Base-by-base conservation (phyloP, 2,888 invertebrate genomes). In the Ormyrus rosae region DNA sequence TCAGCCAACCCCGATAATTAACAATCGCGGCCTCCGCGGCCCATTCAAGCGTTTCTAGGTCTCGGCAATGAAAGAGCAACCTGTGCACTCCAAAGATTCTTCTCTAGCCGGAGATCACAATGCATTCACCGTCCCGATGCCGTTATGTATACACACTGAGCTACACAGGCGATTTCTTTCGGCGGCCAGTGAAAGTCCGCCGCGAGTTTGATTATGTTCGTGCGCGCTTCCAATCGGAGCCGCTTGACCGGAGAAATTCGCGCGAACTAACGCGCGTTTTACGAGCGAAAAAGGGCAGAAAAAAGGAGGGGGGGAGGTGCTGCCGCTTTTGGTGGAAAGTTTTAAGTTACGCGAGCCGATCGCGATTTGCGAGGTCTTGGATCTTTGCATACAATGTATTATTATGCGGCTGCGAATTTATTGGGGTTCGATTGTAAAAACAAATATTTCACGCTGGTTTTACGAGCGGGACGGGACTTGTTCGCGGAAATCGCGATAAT, bases 151-250 rank as follows among this genome's bases (percentile, higher is more conserved):
- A 34, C 34, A 34, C 34, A 34, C 34, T 34, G 34, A 34, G 34
- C 34, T 34, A 34, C 34, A 34, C 34, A 34, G 75, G 81, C 78
- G 83, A 83, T 84, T 85, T 83, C 84, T 85, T 86, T 84, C 82
- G 76, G 81, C 84, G 34, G 80, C 67, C 76, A 85, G 86, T 85
- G 85, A 86, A 86, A 86, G 85, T 85, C 82, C 81, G 81, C 73
- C 34, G 4, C 34, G 34, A 34, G 76, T 81, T 83, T 74, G 81
- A 80, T 77, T 73, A 77, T 74, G 11, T 55, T 56, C 51, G 46
- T 45, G 60, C 64, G 53, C 64, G 74, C 81, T 74, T 79, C 74
- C 82, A 63, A 82, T 81, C 69, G 81, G 45, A 51, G n/a, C 11
- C 34, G 61, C 45, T 34, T 53, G 68, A 69, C n/a, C 61, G 45